phyloP scores from a whole-genome alignment of 2,888 invertebrate genomes.

The Invenusta paracnida region DNA sequence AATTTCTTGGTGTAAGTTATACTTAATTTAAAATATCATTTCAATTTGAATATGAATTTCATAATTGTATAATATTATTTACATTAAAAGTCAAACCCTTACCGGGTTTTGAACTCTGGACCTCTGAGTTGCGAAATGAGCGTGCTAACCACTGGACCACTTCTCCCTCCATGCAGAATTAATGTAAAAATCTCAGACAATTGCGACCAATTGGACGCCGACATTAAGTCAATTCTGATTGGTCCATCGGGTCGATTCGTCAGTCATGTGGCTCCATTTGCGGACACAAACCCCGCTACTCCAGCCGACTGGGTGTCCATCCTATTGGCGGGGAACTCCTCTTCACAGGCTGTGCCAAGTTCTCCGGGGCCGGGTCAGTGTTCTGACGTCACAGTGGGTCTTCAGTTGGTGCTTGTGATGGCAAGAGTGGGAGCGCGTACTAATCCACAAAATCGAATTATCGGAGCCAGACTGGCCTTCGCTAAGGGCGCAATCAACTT shows the following conservation, averaged over 20 bases:
- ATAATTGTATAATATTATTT: too few species aligned
- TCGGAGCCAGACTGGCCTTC: background rate
- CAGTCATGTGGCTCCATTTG: background rate
- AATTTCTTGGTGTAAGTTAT: too few species aligned
- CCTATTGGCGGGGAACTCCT: background rate
- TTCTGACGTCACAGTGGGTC: background rate
- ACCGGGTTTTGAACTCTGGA: too few species aligned
- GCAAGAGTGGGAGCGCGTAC: background rate
- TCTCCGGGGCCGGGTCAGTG: background rate
- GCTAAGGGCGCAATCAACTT: background rate
- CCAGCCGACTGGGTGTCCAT: background rate
- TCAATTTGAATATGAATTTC: too few species aligned
- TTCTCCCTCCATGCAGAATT: background rate
- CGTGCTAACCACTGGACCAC: too few species aligned
- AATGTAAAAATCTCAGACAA: background rate
- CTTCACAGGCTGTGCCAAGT: background rate
- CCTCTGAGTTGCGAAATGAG: too few species aligned
- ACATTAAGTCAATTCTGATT: background rate
- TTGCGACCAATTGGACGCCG: background rate
- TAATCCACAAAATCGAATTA: background rate
- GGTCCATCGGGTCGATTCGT: background rate
- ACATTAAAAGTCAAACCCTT: too few species aligned
- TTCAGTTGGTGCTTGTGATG: background rate
- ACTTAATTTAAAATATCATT: too few species aligned
- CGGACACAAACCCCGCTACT: background rate